phyloP scores from a whole-genome alignment of 2,797 vertebrate species.

The Cynopterus sphinx region DNA sequence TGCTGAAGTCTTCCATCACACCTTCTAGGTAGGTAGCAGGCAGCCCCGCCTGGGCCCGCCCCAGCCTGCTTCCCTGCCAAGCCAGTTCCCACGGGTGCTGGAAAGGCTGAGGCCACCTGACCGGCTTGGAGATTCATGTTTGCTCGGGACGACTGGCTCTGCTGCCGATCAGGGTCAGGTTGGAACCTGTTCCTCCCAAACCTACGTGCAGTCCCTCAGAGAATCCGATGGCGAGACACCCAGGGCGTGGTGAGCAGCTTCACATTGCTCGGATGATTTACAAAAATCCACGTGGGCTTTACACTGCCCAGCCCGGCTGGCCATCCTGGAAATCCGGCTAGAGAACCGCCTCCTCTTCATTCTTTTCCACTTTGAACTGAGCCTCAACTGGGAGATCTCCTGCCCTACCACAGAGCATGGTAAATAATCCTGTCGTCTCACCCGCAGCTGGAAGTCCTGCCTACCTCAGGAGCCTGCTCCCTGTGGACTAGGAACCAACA shows the following conservation, averaged over 20 bases:
- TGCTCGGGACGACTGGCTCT: neutral
- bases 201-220: conserved; percentile 46
- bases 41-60: neutral
- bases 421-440: neutral
- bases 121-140: neutral
- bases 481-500: neutral
- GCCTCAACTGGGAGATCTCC: neutral
- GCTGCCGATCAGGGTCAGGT: conserved; percentile 5
- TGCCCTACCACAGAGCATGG: neutral
- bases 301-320: neutral
- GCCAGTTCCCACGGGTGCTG: conserved; percentile 15
- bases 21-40: neutral
- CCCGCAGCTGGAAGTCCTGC: neutral
- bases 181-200: conserved; percentile 55
- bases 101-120: neutral
- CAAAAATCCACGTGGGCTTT: neutral
- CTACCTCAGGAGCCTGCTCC: neutral
- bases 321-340: neutral
- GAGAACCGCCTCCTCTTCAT: neutral
- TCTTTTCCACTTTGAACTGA: neutral
- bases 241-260: neutral
- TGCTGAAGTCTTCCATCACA: conserved; percentile 8
- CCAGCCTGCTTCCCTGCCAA: neutral
- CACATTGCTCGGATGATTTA: neutral
- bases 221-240: neutral